Percentiles rank a stretch among this genome's conserved stretches.
phyloP scores from a whole-genome alignment of 2,888 invertebrate species.

The Corbicula japonica region DNA sequence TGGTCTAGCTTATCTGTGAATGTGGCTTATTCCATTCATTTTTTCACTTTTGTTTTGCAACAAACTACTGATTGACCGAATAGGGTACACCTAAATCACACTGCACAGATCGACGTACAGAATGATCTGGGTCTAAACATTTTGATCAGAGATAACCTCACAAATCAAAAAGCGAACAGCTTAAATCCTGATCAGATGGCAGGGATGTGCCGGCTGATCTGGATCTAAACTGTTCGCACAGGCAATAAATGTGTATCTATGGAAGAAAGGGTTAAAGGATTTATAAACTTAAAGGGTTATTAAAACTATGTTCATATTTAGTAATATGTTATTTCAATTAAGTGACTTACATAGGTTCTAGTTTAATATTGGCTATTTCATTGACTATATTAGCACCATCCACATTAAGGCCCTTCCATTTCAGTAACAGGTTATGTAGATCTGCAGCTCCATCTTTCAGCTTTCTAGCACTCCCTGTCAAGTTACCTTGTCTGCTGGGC shows the following conservation, averaged over 20 bases:
- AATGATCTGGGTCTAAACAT: no score
- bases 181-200: not conserved
- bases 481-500: constrained; percentile 82
- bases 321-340: not conserved
- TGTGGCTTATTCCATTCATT: no score
- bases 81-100: no score
- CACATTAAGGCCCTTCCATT: constrained; percentile 76
- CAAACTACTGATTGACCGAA: no score
- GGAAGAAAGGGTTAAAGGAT: not conserved
- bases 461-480: constrained; percentile 89
- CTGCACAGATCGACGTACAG: no score
- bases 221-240: not conserved
- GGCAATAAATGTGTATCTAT: not conserved
- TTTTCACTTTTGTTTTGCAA: no score
- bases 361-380: constrained; percentile 79
- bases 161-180: not conserved
- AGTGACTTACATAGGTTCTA: constrained; percentile 74
- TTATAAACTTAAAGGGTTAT: not conserved
- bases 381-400: constrained; percentile 74
- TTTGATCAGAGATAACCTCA: no score
- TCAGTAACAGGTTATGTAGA: constrained; percentile 78
- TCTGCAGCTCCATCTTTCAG: constrained; percentile 89
- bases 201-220: not conserved
- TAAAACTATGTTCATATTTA: not conserved
- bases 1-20: no score